A percentile compares a stretch with the other conserved stretches of the same genome.
phyloP scores from a whole-genome alignment of 2,888 invertebrate genomes.

The Philereme vetulata region DNA sequence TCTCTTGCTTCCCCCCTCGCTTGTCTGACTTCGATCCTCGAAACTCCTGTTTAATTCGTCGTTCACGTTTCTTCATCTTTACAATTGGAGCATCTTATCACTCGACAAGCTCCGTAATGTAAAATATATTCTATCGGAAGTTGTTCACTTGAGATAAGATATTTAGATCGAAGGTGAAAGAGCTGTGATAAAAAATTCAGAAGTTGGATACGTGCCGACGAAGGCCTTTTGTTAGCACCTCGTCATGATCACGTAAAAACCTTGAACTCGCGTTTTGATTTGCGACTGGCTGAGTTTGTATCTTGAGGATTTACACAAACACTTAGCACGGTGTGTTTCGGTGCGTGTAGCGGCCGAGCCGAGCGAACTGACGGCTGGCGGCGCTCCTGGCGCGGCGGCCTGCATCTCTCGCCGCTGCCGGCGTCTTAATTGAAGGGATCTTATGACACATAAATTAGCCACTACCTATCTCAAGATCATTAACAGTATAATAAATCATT shows the following conservation, averaged over 20 bases:
- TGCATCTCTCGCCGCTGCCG: constrained; percentile 41
- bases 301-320: constrained; percentile 59
- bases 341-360: constrained; percentile 51
- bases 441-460: constrained; percentile 42
- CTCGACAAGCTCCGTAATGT: constrained; percentile 35
- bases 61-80: constrained; percentile 73
- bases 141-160: constrained; percentile 65
- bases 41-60: constrained; percentile 54
- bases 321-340: constrained; percentile 49
- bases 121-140: constrained; percentile 54
- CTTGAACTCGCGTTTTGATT: constrained; percentile 59
- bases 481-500: constrained; percentile 41
- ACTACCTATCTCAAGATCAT: constrained; percentile 57
- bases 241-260: constrained; percentile 65
- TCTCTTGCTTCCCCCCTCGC: constrained; percentile 47
- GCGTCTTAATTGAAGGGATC: constrained; percentile 64
- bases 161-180: constrained; percentile 69
- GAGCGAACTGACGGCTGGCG: constrained; percentile 55
- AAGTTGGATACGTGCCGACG: constrained; percentile 67
- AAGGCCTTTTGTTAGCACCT: constrained; percentile 70
- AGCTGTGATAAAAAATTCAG: constrained; percentile 70
- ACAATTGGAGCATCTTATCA: constrained; percentile 46
- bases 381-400: constrained; percentile 40
- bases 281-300: constrained; percentile 43
- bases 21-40: constrained; percentile 48